phyloP scores from a whole-genome alignment of 2,888 invertebrate genomes.

The Matsumyia berberina region DNA sequence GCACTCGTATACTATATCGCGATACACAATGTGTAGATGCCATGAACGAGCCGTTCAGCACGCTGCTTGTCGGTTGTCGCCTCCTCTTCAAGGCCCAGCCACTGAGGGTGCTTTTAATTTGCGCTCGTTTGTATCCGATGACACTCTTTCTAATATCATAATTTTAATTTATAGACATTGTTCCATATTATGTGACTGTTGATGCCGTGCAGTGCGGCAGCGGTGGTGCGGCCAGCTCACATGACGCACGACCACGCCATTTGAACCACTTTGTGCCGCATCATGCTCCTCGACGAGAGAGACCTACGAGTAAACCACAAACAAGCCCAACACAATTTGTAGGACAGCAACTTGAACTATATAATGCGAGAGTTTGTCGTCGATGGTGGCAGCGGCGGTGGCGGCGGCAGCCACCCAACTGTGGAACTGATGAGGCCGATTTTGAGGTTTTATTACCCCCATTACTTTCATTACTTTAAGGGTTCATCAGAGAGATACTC shows the following conservation, averaged over 20 bases:
- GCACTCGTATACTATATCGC: conserved; percentile 32
- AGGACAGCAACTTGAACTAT: conserved; percentile 67
- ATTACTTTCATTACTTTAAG: conserved; percentile 74
- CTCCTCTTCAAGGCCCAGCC: conserved; percentile 42
- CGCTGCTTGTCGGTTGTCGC: conserved; percentile 33
- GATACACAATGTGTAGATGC: conserved; percentile 8
- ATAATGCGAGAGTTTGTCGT: conserved; percentile 21
- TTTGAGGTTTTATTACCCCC: conserved; percentile 73
- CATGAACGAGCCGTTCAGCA: conserved; percentile 17
- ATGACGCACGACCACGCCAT: conserved; percentile 69
- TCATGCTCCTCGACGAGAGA: conserved; percentile 54
- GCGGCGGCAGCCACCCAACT: conserved; percentile 26
- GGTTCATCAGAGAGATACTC: conserved; percentile 72
- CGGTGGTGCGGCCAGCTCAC: conserved; percentile 49
- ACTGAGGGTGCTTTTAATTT: conserved; percentile 76
- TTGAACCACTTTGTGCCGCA: conserved; percentile 68
- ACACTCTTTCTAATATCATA: conserved; percentile 77
- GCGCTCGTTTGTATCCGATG: conserved; percentile 77
- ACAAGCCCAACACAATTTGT: conserved; percentile 69
- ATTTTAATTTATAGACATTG: conserved; percentile 77
- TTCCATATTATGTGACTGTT: conserved; percentile 71
- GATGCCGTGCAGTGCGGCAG: conserved; percentile 43
- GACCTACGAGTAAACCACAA: conserved; percentile 49
- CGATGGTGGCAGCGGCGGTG: conserved; percentile 18
- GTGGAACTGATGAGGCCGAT: conserved; percentile 65